Evolutionary conservation across 2,113 vertebrate species (phyloP).

Genomic region (Larimichthys crocea): DNA sequence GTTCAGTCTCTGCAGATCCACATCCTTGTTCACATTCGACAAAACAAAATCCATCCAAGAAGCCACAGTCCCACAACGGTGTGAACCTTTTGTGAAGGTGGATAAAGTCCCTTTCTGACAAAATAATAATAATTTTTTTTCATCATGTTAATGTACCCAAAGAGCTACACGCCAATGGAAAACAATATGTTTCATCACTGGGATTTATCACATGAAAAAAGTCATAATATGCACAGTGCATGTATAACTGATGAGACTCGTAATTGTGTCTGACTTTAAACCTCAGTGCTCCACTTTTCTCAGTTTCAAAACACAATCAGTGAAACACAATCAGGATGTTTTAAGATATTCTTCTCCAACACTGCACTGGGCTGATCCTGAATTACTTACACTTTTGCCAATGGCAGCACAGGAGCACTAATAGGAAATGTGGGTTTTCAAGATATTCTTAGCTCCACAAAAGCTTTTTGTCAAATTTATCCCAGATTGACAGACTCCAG

Average conservation of each 20-base stretch:
- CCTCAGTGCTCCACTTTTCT: constrained; percentile 40
- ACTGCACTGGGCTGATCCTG: constrained; percentile 38
- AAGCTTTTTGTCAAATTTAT: constrained; percentile 61
- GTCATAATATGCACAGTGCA: constrained; percentile 30
- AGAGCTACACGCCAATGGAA: constrained; percentile 18
- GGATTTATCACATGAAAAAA: constrained; percentile 28
- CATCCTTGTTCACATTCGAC: not conserved
- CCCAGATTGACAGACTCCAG: constrained; percentile 63
- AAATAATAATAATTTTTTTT: not conserved
- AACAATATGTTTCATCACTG: constrained; percentile 34
- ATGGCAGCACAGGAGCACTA: constrained; percentile 51
- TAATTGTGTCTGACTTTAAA: constrained; percentile 45
- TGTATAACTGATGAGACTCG: constrained; percentile 49
- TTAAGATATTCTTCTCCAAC: constrained; percentile 32
- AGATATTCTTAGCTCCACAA: constrained; percentile 71
- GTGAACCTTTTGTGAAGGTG: constrained; percentile 2
- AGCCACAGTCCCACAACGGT: not conserved
- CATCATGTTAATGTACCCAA: not conserved
- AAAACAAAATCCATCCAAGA: not conserved
- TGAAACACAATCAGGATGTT: constrained; percentile 56
- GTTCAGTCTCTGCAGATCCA: not conserved
- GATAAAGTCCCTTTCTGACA: constrained; percentile 10
- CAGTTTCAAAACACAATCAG: constrained; percentile 41
- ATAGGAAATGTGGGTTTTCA: constrained; percentile 61
- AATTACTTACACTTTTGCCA: constrained; percentile 67